phyloP scores from a whole-genome alignment of 2,797 vertebrate species.

The Crenuchus spilurus region DNA sequence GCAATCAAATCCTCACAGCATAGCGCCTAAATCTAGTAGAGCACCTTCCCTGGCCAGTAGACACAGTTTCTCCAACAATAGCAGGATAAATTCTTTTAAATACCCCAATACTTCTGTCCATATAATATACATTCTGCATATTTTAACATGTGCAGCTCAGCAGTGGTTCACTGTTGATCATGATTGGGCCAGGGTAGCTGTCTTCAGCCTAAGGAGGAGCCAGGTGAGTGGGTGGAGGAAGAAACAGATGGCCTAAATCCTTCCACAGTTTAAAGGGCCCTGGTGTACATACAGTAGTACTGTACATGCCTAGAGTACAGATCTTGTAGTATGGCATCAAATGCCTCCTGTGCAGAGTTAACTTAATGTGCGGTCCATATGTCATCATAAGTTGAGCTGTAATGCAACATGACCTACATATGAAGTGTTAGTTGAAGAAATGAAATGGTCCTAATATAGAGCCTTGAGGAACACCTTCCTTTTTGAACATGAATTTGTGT shows the following conservation, averaged over 20 bases:
- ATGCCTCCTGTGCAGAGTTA: background rate
- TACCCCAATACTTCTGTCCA: too few relatives aligned
- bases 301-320: background rate
- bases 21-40: too few relatives aligned
- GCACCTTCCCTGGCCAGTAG: too few relatives aligned
- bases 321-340: background rate
- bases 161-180: conserved; percentile 37
- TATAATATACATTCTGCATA: background rate
- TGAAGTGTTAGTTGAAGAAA: background rate
- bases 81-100: too few relatives aligned
- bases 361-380: background rate
- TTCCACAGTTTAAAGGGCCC: conserved; percentile 55
- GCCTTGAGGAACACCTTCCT: conserved; percentile 9
- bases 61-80: too few relatives aligned
- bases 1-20: too few relatives aligned
- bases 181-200: conserved; percentile 32
- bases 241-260: conserved; percentile 56
- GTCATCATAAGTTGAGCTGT: background rate
- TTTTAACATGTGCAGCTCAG: conserved; percentile 31
- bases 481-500: background rate
- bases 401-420: conserved; percentile 8
- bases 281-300: conserved; percentile 17
- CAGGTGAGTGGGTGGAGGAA: conserved; percentile 34
- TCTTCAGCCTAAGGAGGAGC: conserved; percentile 37
- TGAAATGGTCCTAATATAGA: conserved; percentile 11